Evolutionary conservation across 37 sponge, comb jelly and placozoan genomes (phyloP), one percentile per base, ranked within the genome.

Genomic region (Eunapius fragilis): DNA sequence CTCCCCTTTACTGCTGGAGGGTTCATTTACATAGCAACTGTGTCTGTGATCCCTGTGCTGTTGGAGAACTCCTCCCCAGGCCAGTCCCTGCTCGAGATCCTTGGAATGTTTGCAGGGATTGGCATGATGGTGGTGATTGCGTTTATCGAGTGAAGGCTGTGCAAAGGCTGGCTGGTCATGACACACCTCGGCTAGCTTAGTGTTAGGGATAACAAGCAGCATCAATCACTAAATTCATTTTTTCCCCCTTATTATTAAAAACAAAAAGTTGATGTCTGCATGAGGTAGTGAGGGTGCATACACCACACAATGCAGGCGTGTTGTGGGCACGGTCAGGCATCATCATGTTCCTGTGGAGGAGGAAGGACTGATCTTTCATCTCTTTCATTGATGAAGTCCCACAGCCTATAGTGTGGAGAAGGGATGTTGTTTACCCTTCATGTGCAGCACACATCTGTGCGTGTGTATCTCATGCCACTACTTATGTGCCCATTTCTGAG

Each of bases 1-100:
- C 91, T 98, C 1, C 97, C 98, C 19, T 98, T 98, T 77, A 98
- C 98, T 2, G 98, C 98, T 37, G 98, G 98, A 31, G 98, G 98
- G 25, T 98, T 98, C 80, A 96, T 98, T 50, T 98, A 98, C 91
- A 98, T 98, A 58, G 98, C 96, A 0, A 94, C 94, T 0, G 96
- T 96, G 17, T 86, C 96, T 70, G 95, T 98, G 14, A 85, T 98
- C 12, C 98, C 98, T 0, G 98, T 96, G 80, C 87, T 98, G 49
- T 87, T 98, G 38, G 90, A 94, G 71, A 76, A 90, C 69, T 79
- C 82, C 38, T 70, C 90, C 23, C 25, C 89, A 19, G 70, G 88
- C 79, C 95, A 96, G 84, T 90, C 97, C 0, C 14, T 96, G 9
- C 76, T 84, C 72, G 97, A 98, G 89, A 70, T 98, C 31, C 11